A percentile compares a stretch with the other conserved stretches of the same genome.
Evolutionary conservation across 2,113 vertebrate species (phyloP).

Genomic region (Platysternon megacephalum): DNA sequence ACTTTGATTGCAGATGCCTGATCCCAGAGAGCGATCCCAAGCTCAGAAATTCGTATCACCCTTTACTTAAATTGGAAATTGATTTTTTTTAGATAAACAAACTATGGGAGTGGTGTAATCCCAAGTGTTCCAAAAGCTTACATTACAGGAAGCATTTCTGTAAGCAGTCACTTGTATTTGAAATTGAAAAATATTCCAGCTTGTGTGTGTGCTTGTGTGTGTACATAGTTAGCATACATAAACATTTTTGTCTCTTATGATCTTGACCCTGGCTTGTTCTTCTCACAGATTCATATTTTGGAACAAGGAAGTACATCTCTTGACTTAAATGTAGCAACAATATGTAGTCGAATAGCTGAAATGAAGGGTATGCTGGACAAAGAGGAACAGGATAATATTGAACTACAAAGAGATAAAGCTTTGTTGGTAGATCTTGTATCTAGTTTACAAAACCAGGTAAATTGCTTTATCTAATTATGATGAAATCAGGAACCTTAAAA

Average conservation of each 20-base stretch:
- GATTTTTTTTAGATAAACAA: background rate
- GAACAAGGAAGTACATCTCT: constrained; percentile 14
- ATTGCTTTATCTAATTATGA: background rate
- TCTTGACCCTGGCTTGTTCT: background rate
- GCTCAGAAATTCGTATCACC: background rate
- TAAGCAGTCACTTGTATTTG: background rate
- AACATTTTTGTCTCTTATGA: background rate
- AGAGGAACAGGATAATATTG: background rate
- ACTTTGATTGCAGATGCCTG: background rate
- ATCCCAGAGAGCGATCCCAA: background rate
- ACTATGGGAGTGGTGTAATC: background rate
- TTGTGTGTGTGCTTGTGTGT: background rate
- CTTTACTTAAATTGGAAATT: background rate
- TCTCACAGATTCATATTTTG: constrained; percentile 3
- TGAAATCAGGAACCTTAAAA: background rate
- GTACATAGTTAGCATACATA: background rate
- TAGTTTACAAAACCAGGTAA: constrained; percentile 46
- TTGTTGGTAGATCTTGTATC: constrained; percentile 28
- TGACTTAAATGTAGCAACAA: background rate
- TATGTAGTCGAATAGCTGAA: constrained; percentile 8
- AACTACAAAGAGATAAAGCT: constrained; percentile 40
- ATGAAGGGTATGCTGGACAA: constrained; percentile 15
- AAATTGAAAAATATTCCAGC: background rate
- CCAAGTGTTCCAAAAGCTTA: background rate
- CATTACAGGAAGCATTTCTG: background rate